Evolutionary conservation across 1,140 invertebrate species (phyloP).

Genomic region (Scaptomyza pallida): DNA sequence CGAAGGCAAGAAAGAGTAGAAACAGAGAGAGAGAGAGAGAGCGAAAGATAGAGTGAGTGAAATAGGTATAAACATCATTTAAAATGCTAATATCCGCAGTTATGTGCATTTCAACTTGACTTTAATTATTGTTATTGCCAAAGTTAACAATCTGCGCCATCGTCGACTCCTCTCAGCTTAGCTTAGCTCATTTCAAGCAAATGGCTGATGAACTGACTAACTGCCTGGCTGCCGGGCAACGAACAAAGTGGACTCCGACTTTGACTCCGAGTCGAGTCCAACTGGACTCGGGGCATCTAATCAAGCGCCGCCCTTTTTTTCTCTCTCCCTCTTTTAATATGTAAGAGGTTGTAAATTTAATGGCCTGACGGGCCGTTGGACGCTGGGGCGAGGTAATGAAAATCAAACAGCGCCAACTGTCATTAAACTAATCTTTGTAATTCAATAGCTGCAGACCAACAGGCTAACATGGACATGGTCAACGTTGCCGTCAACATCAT

Average conservation of each 20-base stretch:
- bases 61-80: constrained; percentile 73
- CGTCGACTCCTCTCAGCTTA: constrained; percentile 30
- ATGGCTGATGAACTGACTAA: constrained; percentile 70
- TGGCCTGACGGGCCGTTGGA: constrained; percentile 53
- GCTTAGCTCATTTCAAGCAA: constrained; percentile 54
- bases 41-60: constrained; percentile 6
- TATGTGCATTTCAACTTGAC: constrained; percentile 83
- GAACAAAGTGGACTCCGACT: constrained; percentile 6
- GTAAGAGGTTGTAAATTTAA: constrained; percentile 81
- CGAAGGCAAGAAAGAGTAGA: neutral
- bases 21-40: constrained; percentile 1
- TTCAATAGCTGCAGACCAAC: constrained; percentile 69
- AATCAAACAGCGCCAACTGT: constrained; percentile 81
- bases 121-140: constrained; percentile 83
- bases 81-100: constrained; percentile 82
- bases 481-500: constrained; percentile 3
- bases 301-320: constrained; percentile 48
- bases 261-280: neutral
- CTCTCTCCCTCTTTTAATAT: constrained; percentile 54
- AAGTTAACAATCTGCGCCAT: constrained; percentile 80
- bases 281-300: constrained; percentile 52
- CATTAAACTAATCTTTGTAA: constrained; percentile 81
- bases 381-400: constrained; percentile 68
- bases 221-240: constrained; percentile 46
- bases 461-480: constrained; percentile 15